Evolutionary conservation across 2,888 invertebrate species (phyloP), one percentile per base, ranked within the genome.

Genomic region (Thecophora atra): DNA sequence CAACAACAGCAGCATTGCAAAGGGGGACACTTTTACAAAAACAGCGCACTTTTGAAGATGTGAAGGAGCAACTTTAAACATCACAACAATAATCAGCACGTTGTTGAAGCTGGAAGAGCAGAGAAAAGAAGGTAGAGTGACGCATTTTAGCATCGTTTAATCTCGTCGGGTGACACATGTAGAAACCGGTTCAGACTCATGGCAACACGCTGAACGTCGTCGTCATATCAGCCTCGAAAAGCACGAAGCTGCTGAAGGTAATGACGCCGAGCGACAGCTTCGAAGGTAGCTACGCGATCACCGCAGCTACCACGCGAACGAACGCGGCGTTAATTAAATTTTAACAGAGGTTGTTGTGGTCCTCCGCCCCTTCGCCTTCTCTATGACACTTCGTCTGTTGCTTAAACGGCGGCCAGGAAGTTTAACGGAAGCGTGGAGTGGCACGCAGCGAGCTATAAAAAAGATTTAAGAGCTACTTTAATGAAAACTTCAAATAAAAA

Each of bases 111-210:
- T n/a, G 26, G 52, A 52, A 72, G 69, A 21, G 58, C 68, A 47
- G 47, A 4, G 47, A n/a, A 47, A 17, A 5, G 44, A 44, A 13
- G 44, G 44, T 7, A 13, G 44, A 4, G 47, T n/a, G 47, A 8
- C 17, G n/a, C 64, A 24, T 11, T 26, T 60, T 30, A 63, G 52
- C 70, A 63, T 28, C 70, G 63, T 51, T 62, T 63, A 70, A 62
- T 70, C 63, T 70, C 52, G 52, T 19, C 24, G 63, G n/a, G 63
- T 63, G 63, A 70, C 70, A 70, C 52, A 63, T 63, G 62, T 52
- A 63, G 30, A 52, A 70, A 44, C 60, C 47, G 47, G 69, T 69
- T 67, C 51, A 51, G 19, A 66, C 28, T 17, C 51, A 30, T 17
- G n/a, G 51, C 21, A 28, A 19, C 19, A 56, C 56, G 24, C n/a